Base-by-base conservation (phyloP, 2,797 vertebrate species). In the Tragopan temminckii region DNA sequence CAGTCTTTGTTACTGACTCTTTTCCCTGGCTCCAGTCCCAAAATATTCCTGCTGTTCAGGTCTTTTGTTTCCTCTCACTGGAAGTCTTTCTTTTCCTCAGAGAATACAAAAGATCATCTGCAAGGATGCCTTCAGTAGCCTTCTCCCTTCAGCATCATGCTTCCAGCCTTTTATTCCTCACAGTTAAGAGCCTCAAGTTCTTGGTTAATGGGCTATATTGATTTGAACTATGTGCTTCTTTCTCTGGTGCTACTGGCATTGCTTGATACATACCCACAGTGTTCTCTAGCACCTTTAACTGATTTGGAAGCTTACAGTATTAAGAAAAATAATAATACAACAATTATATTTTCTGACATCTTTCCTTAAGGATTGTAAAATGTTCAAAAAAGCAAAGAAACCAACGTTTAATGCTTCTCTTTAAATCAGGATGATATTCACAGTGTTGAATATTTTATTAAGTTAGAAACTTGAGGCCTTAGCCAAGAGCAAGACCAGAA, bases 11-110 rank as follows among this genome's bases (percentile, higher is more conserved):
- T 96, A 93, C 92, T 95, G 96, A 98, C 94, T 98, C 93, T 96
- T 97, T 96, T 96, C 93, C 75, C 90, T 97, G 97, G 97, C 97
- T 97, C 50, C 40, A 7, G 13, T 97, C 97, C 97, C 96, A 95
- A 96, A 96, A 95, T 71, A 94, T 94, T 97, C 97, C 97, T 96
- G 96, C 97, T 97, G 96, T 95, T 97, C 97, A 96, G 96, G 96
- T 97, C 96, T 97, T 97, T 97, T 97, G 94, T 97, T 97, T 96
- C 72, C 62, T 91, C 80, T 95, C 78, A 61, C 71, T 94, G 67
- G 80, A 95, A 96, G 66, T 70, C 78, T 96, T 97, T 95, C 83
- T 52, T 95, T 96, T 97, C 72, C 76, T 94, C 63, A 78, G 81
- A 96, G 95, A 95, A 87, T 93, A 85, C 45, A 94, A 96, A 95